Evolutionary conservation across 2,888 invertebrate genomes (phyloP), one percentile per base, ranked within the genome.

Genomic region (Drosophila paracracens): DNA sequence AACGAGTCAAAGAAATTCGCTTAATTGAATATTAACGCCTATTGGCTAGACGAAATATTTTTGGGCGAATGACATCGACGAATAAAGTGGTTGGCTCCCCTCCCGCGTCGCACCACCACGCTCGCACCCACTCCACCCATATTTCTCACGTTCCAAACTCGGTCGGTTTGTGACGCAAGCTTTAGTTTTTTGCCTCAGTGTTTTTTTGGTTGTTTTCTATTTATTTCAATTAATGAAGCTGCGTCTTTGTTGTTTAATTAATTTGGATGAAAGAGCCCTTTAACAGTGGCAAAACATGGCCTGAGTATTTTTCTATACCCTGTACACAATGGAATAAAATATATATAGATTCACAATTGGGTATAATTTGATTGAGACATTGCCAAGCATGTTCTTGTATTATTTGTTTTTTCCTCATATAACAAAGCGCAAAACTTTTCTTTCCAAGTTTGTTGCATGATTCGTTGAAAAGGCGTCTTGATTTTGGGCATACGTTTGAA

Each of bases 211-310:
- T 33, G 33, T 48, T 62, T 62, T 81, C 76, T 83, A 83, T 89
- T 84, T 77, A 74, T 87, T 81, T 89, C 82, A 85, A 88, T 85
- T 89, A 87, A 89, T 88, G 79, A 86, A 83, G 87, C 81, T 86
- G 79, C 78, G 73, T 76, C 70, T 79, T 80, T 74, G 70, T 76
- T 75, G 74, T 64, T 81, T 77, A 89, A 88, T 85, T 83, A 83
- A 87, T 79, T 69, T 64, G 48, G 40, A 50, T 70, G 65, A 58
- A 70, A 71, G 65, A 77, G 70, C 67, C 76, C 70, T 75, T 77
- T 43, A 62, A 53, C 50, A 68, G n/a, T 48, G 48, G 21, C 52
- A 36, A 16, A 57, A 31, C 46, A 51, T 27, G 29, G 50, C 21
- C 35, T 53, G 54, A 7, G 33, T 60, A 54, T 36, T n/a, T 36